phyloP scores from a whole-genome alignment of 2,888 invertebrate genomes.

The Acronicta alni region DNA sequence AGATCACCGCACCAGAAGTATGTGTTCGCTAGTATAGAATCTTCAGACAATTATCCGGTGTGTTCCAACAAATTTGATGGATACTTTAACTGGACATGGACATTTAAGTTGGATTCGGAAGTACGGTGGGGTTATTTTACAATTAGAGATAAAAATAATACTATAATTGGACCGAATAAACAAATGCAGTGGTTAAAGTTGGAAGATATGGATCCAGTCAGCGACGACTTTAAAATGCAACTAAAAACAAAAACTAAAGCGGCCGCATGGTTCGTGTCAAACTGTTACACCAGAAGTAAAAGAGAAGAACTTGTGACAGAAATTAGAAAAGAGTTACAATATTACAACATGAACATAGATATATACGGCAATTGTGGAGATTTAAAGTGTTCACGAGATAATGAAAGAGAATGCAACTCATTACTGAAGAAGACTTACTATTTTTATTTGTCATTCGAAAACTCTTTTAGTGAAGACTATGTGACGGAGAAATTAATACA shows the following conservation, averaged over 20 bases:
- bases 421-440: conserved; percentile 63
- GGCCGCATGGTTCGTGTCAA: conserved; percentile 69
- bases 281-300: conserved; percentile 41
- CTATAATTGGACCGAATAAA: conserved; percentile 65
- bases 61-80: conserved; percentile 62
- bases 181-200: conserved; percentile 67
- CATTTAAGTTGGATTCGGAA: conserved; percentile 73
- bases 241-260: conserved; percentile 63
- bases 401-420: conserved; percentile 61
- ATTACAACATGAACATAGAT: conserved; percentile 48
- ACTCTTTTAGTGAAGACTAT: conserved; percentile 74
- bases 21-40: conserved; percentile 73
- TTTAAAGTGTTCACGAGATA: conserved; percentile 50
- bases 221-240: conserved; percentile 58
- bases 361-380: conserved; percentile 58
- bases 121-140: conserved; percentile 68
- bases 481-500: conserved; percentile 71
- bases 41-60: conserved; percentile 67
- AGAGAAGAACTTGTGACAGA: conserved; percentile 41
- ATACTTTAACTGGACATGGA: conserved; percentile 80
- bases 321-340: conserved; percentile 42
- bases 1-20: conserved; percentile 71
- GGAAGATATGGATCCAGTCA: conserved; percentile 65
- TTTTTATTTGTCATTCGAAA: conserved; percentile 79
- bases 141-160: conserved; percentile 61